Evolutionary conservation across 1,140 invertebrate species (phyloP).

Genomic region (Oscheius sp.): DNA sequence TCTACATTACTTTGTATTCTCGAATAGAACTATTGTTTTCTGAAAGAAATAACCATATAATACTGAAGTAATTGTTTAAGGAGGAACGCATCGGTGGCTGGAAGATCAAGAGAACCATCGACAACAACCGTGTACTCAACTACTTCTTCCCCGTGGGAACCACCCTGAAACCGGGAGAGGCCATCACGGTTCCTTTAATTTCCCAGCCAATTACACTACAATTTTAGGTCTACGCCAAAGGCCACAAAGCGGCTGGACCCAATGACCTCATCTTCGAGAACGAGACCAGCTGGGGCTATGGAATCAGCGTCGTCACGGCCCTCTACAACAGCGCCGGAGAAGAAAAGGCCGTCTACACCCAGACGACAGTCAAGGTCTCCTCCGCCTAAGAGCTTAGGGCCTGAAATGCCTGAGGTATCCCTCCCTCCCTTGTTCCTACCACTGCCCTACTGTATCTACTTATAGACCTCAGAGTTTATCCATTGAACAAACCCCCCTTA

Average conservation of each 20-base stretch:
- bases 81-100: conserved; percentile 35
- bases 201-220: background rate
- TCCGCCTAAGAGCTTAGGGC: background rate
- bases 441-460: no score
- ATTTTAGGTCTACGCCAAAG: conserved; percentile 31
- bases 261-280: conserved; percentile 27
- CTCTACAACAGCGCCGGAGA: conserved; percentile 52
- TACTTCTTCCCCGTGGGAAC: conserved; percentile 29
- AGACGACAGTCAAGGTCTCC: background rate
- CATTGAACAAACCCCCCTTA: no score
- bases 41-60: no score
- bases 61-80: no score
- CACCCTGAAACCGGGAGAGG: conserved; percentile 25
- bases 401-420: no score
- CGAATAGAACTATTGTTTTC: no score
- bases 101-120: conserved; percentile 28
- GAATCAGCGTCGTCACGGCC: conserved; percentile 49
- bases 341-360: conserved; percentile 43
- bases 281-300: conserved; percentile 50
- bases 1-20: no score
- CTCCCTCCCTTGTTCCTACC: no score
- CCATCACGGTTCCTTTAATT: conserved; percentile 10
- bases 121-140: conserved; percentile 34
- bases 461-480: no score
- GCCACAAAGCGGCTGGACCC: conserved; percentile 17